Conservation (phyloP, 2,113 vertebrate species). For the Periophthalmodon schlosseri region DNA sequence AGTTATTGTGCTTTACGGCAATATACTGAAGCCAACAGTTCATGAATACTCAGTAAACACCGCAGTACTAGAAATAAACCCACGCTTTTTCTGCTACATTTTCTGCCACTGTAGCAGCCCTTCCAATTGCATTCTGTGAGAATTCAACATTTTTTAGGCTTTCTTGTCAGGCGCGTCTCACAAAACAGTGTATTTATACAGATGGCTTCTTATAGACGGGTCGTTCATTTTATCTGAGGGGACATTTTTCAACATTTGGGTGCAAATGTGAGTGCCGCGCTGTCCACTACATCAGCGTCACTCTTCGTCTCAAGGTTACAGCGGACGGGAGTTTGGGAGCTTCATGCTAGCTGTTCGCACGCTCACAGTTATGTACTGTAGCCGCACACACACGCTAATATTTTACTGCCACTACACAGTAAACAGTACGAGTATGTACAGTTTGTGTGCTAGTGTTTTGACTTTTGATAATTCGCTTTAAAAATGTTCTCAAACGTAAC, state of each 20-base stretch:
- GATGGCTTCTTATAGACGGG: conserved; percentile 26
- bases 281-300: conserved; percentile 68
- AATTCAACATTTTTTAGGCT: conserved; percentile 49
- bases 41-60: conserved; percentile 61
- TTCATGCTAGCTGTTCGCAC: conserved; percentile 44
- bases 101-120: conserved; percentile 34
- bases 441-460: background rate
- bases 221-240: conserved; percentile 69
- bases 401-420: background rate
- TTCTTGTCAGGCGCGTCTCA: conserved; percentile 52
- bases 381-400: background rate
- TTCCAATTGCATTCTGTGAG: conserved; percentile 46
- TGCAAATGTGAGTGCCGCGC: conserved; percentile 51
- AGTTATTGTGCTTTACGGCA: conserved; percentile 48
- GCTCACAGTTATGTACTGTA: background rate
- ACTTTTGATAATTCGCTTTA: background rate
- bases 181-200: conserved; percentile 66
- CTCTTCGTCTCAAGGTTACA: conserved; percentile 68
- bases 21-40: conserved; percentile 62
- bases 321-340: conserved; percentile 40
- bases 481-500: background rate
- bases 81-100: conserved; percentile 18
- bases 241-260: conserved; percentile 76
- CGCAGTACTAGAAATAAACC: conserved; percentile 62
- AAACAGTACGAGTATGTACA: background rate